These are phyloP conservation scores for Dryobotodes eremita DNA, from an alignment of 2,888 invertebrate species.

Conservation along the genomic window DNA sequence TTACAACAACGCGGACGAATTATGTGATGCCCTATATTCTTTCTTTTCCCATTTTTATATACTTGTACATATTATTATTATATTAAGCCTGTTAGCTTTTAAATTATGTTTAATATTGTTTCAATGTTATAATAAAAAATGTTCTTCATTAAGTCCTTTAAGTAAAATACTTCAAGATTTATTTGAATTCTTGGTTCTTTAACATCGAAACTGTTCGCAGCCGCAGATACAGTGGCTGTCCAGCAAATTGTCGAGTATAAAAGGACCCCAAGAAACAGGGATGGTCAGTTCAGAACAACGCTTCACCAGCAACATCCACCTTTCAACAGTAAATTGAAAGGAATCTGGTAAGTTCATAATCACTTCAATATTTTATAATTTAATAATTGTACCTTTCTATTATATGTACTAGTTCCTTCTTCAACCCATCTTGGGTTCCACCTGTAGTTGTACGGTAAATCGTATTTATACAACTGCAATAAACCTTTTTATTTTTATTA, in stretches of 20 bases:
- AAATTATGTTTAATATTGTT: no score
- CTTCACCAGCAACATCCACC: conserved; percentile 66
- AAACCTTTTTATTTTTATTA: no score
- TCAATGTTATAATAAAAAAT: no score
- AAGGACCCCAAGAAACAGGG: conserved; percentile 72
- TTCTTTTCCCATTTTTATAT: no score
- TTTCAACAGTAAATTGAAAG: conserved; percentile 62
- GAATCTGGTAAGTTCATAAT: conserved; percentile 60
- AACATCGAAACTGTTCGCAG: conserved; percentile 36
- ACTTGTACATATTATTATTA: no score
- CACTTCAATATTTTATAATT: background rate
- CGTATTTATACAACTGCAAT: background rate
- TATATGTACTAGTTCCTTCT: background rate
- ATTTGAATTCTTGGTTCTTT: conserved; percentile 40
- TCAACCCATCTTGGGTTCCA: background rate
- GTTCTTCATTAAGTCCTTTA: background rate
- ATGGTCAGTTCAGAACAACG: conserved; percentile 82
- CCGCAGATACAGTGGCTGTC: conserved; percentile 47
- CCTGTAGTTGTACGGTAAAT: background rate
- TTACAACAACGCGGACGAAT: no score
- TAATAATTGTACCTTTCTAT: background rate
- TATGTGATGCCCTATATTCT: no score
- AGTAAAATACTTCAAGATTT: background rate
- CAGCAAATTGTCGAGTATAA: conserved; percentile 76
- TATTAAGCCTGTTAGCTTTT: no score